phyloP scores from a whole-genome alignment of 2,888 invertebrate genomes.

The Caenorhabditis sp. region DNA sequence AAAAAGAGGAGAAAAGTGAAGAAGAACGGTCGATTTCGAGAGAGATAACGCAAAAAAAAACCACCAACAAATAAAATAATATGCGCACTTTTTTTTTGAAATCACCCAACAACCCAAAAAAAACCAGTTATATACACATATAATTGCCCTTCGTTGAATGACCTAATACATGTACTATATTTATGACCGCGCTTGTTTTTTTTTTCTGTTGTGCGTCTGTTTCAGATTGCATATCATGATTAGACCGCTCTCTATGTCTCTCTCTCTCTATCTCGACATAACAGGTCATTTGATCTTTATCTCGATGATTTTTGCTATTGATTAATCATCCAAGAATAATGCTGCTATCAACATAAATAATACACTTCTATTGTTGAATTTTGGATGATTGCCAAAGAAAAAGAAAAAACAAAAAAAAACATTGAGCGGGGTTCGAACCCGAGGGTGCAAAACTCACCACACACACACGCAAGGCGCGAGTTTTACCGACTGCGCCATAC shows the following conservation, averaged over 20 bases:
- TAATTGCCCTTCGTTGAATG: not conserved
- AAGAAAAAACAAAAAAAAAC: no score
- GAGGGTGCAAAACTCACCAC: no score
- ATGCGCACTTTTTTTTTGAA: not conserved
- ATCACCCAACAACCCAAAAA: not conserved
- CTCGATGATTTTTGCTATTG: not conserved
- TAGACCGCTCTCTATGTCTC: not conserved
- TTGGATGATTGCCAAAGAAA: no score
- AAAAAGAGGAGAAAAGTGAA: conserved; percentile 7
- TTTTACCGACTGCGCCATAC: no score
- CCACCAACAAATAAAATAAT: not conserved
- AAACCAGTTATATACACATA: not conserved
- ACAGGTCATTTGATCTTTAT: not conserved
- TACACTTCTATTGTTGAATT: no score
- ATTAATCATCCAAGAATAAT: no score
- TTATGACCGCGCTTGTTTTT: not conserved
- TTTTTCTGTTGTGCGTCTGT: not conserved
- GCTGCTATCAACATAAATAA: no score
- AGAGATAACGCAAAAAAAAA: conserved; percentile 1
- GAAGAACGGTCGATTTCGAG: conserved; percentile 1
- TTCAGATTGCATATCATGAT: conserved; percentile 6
- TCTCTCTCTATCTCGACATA: not conserved
- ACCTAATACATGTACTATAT: not conserved
- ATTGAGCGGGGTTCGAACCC: no score
- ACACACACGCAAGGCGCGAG: no score